Conservation (phyloP, 2,888 invertebrate species). For the Alcis repandata region DNA sequence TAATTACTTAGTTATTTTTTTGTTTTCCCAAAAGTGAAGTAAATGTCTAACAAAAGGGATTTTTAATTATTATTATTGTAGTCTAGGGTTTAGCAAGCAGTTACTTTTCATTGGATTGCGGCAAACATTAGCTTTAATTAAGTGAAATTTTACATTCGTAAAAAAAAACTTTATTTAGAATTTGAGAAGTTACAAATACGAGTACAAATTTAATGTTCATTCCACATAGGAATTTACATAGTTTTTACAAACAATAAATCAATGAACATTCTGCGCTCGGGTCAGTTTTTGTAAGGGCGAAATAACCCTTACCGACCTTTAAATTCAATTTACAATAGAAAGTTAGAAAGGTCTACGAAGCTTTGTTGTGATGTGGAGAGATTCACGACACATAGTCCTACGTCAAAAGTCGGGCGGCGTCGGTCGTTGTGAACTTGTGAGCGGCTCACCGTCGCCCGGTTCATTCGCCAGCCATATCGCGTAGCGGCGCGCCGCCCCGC, state of each 20-base stretch:
- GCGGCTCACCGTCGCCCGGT: constrained; percentile 47
- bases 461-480: constrained; percentile 73
- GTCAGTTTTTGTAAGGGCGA: not conserved
- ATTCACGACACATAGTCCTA: constrained; percentile 14
- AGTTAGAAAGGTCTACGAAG: constrained; percentile 6
- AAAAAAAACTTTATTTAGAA: not conserved
- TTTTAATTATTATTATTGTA: too few species aligned
- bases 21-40: not conserved
- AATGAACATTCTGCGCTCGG: not conserved
- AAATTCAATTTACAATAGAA: constrained; percentile 19
- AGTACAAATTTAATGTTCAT: not conserved
- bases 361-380: constrained; percentile 25
- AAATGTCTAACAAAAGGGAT: not conserved
- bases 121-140: too few species aligned
- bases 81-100: too few species aligned
- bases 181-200: not conserved
- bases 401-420: constrained; percentile 9
- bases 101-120: too few species aligned
- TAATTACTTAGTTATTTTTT: too few species aligned
- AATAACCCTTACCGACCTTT: constrained; percentile 3
- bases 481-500: constrained; percentile 66
- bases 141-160: not conserved
- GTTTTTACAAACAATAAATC: not conserved
- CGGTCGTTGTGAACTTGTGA: too few species aligned
- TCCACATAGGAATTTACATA: not conserved